These are phyloP conservation scores for Ditylenchus weischeri DNA, from an alignment of 2,888 invertebrate genomes.

Conservation along the genomic window DNA sequence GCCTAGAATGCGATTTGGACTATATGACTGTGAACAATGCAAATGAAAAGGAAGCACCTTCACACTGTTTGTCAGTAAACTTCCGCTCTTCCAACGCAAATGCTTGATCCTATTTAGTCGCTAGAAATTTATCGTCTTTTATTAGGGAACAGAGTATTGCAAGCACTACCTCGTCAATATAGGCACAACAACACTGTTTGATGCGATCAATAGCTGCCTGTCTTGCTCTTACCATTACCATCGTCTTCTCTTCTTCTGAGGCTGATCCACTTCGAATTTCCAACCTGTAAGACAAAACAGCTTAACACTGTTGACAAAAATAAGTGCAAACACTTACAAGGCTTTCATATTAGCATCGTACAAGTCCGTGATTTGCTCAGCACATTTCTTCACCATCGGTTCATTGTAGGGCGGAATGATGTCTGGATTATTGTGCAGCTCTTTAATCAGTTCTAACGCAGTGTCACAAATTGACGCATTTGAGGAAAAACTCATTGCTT, in stretches of 20 bases:
- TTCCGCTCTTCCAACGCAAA: slow-evolving; percentile 93
- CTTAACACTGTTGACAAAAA: neutral
- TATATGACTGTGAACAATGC: neutral
- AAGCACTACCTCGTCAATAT: slow-evolving; percentile 66
- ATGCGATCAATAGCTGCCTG: slow-evolving; percentile 83
- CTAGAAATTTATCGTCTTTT: too few relatives aligned
- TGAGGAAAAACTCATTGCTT: neutral
- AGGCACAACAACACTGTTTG: slow-evolving; percentile 77
- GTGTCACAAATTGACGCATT: neutral
- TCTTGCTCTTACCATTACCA: slow-evolving; percentile 58
- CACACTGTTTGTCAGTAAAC: slow-evolving; percentile 75
- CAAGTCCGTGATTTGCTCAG: slow-evolving; percentile 21
- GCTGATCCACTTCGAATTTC: slow-evolving; percentile 3
- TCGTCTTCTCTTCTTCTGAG: slow-evolving; percentile 11
- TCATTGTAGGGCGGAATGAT: slow-evolving; percentile 21
- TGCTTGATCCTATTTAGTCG: slow-evolving; percentile 76
- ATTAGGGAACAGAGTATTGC: too few relatives aligned
- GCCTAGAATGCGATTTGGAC: neutral
- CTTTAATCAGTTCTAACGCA: slow-evolving; percentile 8
- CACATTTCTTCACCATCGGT: slow-evolving; percentile 17
- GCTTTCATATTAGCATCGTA: slow-evolving; percentile 19
- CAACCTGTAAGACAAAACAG: neutral
- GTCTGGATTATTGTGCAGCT: slow-evolving; percentile 24
- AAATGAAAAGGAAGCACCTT: slow-evolving; percentile 4
- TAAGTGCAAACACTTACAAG: slow-evolving; percentile 6